A percentile compares a stretch with the other conserved stretches of the same genome.
These are phyloP conservation scores for Drosophila kurseongensis DNA, from an alignment of 1,140 invertebrate species.

Conservation along the genomic window DNA sequence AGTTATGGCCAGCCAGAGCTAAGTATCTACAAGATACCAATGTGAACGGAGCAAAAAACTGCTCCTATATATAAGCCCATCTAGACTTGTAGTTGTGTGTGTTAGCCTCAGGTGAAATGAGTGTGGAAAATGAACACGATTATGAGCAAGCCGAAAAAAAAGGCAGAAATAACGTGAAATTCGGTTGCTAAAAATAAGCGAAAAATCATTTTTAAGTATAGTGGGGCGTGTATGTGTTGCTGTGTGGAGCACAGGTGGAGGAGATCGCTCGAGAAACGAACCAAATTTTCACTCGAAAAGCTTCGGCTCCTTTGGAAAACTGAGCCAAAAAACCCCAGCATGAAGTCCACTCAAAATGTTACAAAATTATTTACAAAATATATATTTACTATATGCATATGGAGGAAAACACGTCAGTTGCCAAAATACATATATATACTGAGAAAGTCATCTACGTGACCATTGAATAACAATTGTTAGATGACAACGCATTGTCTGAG, in stretches of 20 bases:
- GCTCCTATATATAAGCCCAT: constrained; percentile 37
- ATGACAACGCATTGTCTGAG: constrained; percentile 74
- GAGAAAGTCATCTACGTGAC: constrained; percentile 45
- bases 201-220: constrained; percentile 80
- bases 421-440: constrained; percentile 16
- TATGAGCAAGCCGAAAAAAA: constrained; percentile 61
- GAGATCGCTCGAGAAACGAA: constrained; percentile 37
- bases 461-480: constrained; percentile 77
- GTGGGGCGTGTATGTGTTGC: constrained; percentile 21
- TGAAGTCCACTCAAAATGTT: constrained; percentile 20
- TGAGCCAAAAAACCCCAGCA: constrained; percentile 14
- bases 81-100: constrained; percentile 11
- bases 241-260: constrained; percentile 67
- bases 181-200: constrained; percentile 81
- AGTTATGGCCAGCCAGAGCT: constrained; percentile 71
- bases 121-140: constrained; percentile 80
- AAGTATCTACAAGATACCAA: constrained; percentile 75
- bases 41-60: constrained; percentile 23
- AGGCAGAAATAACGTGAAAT: constrained; percentile 59
- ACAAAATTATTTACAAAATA: constrained; percentile 34
- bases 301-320: constrained; percentile 61
- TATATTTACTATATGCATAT: constrained; percentile 22
- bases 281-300: constrained; percentile 59
- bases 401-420: constrained; percentile 29
- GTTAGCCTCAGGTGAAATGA: constrained; percentile 74